Percentiles rank a stretch among this genome's conserved stretches.
Evolutionary conservation across 1,140 invertebrate genomes (phyloP).

Genomic region (Listronotus bonariensis): DNA sequence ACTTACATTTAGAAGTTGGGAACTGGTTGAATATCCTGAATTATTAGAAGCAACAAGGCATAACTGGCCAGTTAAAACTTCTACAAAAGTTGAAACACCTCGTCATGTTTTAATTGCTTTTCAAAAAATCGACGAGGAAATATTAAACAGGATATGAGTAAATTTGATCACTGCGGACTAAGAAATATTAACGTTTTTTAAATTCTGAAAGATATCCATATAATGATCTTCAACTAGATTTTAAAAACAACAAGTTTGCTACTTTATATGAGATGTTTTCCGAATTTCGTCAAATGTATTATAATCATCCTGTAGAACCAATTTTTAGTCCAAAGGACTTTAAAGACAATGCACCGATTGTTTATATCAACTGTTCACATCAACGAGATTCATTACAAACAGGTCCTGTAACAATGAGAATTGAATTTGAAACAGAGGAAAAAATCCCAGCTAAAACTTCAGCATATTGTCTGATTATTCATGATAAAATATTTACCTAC

Average conservation of each 20-base stretch:
- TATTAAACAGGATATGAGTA: constrained; percentile 9
- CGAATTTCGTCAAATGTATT: constrained; percentile 27
- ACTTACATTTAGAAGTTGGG: constrained; percentile 32
- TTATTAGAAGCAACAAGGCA: constrained; percentile 7
- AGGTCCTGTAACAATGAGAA: no score
- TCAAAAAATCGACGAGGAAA: constrained; percentile 15
- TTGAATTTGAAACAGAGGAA: no score
- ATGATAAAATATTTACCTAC: no score
- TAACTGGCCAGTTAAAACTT: constrained; percentile 44
- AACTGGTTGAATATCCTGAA: constrained; percentile 26
- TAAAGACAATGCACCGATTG: no score
- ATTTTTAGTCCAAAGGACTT: no score
- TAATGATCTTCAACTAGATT: constrained; percentile 45
- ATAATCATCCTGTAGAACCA: no score
- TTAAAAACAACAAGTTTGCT: constrained; percentile 32
- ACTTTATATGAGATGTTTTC: constrained; percentile 48
- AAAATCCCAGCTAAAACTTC: no score
- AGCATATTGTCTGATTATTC: no score
- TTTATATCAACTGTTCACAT: no score
- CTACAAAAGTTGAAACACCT: constrained; percentile 19
- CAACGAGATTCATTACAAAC: no score
- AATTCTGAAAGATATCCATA: constrained; percentile 46
- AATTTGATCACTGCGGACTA: constrained; percentile 18
- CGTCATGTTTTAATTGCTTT: constrained; percentile 25
- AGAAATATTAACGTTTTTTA: constrained; percentile 23